These are phyloP conservation scores for Coenonympha arcania DNA, from an alignment of 2,888 invertebrate genomes.

Conservation along the genomic window DNA sequence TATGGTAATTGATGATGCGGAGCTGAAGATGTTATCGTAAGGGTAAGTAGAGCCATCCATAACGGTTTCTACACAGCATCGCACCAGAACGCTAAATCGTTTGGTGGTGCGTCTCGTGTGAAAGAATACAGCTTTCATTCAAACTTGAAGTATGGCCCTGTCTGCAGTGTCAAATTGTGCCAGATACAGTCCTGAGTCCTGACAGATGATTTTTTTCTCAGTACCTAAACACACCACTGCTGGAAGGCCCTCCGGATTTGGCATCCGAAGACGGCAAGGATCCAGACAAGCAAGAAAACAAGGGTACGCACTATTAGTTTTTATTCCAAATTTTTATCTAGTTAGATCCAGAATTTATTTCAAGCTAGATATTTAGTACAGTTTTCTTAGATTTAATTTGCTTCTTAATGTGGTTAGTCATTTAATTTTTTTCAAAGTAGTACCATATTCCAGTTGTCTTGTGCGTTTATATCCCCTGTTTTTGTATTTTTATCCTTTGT, in stretches of 20 bases:
- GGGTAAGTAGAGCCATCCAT: too few species aligned
- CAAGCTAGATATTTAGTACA: too few species aligned
- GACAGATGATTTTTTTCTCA: too few species aligned
- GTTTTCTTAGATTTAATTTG: neutral
- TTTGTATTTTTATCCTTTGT: neutral
- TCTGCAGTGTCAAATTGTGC: too few species aligned
- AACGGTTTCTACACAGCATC: too few species aligned
- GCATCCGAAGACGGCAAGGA: constrained; percentile 51
- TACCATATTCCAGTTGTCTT: neutral
- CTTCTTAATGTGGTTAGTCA: neutral
- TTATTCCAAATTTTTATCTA: neutral
- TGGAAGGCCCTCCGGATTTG: constrained; percentile 63
- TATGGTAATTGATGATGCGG: too few species aligned
- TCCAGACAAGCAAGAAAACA: constrained; percentile 51
- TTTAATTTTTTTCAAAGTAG: neutral
- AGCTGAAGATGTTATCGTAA: too few species aligned
- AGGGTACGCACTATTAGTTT: constrained; percentile 40
- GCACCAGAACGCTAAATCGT: too few species aligned
- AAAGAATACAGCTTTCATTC: too few species aligned
- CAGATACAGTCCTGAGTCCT: too few species aligned
- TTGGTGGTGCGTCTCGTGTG: too few species aligned
- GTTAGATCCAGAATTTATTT: neutral
- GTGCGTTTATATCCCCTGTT: neutral
- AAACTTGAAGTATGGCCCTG: too few species aligned
- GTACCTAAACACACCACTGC: constrained; percentile 41